These are phyloP conservation scores for Molorchus minor DNA, from an alignment of 2,888 invertebrate genomes.

Conservation along the genomic window DNA sequence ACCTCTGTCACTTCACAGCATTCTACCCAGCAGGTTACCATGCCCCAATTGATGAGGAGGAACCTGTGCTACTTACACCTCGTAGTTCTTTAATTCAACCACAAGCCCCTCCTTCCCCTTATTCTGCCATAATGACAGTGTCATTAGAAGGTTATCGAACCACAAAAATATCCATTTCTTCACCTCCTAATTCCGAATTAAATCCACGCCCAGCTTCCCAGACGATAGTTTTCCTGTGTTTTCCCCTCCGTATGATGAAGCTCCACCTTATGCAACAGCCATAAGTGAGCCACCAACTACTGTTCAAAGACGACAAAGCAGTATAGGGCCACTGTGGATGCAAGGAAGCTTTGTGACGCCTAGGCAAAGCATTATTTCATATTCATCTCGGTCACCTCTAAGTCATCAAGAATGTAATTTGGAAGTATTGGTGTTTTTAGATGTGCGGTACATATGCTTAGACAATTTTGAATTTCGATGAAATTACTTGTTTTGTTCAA, in stretches of 20 bases:
- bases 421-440: constrained; percentile 25
- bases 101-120: constrained; percentile 76
- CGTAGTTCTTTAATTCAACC: constrained; percentile 66
- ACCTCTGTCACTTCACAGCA: constrained; percentile 70
- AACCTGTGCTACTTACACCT: constrained; percentile 64
- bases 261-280: constrained; percentile 58
- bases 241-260: constrained; percentile 75
- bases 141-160: constrained; percentile 88
- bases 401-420: constrained; percentile 93
- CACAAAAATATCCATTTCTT: constrained; percentile 82
- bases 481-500: too few species aligned
- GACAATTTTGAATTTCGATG: too few species aligned
- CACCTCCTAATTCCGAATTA: constrained; percentile 78
- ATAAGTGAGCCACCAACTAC: constrained; percentile 56
- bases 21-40: constrained; percentile 78
- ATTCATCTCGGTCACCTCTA: constrained; percentile 76
- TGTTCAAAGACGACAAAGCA: constrained; percentile 52
- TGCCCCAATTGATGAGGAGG: constrained; percentile 75
- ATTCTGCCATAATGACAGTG: constrained; percentile 84
- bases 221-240: constrained; percentile 87
- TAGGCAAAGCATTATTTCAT: constrained; percentile 79
- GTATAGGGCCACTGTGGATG: constrained; percentile 67
- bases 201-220: constrained; percentile 75
- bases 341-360: constrained; percentile 66
- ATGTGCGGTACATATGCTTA: constrained; percentile 22